phyloP scores from a whole-genome alignment of 1,140 invertebrate species.

The Aphaenogaster rudis region DNA sequence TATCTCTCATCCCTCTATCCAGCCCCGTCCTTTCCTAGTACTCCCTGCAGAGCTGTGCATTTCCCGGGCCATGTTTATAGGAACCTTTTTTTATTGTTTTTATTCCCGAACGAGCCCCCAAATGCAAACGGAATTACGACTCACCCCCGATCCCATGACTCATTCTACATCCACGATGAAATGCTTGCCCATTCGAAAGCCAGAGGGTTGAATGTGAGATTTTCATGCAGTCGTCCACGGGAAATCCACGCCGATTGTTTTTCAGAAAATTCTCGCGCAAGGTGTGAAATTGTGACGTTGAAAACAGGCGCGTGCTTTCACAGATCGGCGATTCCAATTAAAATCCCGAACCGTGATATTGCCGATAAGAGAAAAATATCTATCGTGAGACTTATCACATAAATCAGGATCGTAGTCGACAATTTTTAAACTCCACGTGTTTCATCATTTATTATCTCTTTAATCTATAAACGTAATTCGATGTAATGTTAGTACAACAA shows the following conservation, averaged over 20 bases:
- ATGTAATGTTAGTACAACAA: neutral
- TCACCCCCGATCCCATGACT: constrained; percentile 63
- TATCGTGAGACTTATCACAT: constrained; percentile 35
- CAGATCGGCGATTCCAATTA: constrained; percentile 38
- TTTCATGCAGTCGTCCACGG: constrained; percentile 51
- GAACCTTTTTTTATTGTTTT: constrained; percentile 63
- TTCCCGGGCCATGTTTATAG: constrained; percentile 57
- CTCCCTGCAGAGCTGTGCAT: constrained; percentile 45
- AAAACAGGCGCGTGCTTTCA: constrained; percentile 46
- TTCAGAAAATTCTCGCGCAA: constrained; percentile 52
- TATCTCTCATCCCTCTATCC: constrained; percentile 23
- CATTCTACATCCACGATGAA: constrained; percentile 62
- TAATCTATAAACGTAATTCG: neutral
- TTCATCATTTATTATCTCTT: constrained; percentile 9
- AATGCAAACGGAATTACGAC: constrained; percentile 65
- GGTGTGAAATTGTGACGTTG: constrained; percentile 51
- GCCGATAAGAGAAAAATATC: constrained; percentile 43
- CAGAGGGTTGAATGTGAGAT: constrained; percentile 57
- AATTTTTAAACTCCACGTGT: constrained; percentile 16
- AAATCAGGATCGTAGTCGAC: constrained; percentile 7
- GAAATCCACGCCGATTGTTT: constrained; percentile 59
- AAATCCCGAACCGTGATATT: constrained; percentile 23
- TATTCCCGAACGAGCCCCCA: constrained; percentile 51
- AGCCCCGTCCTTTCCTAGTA: neutral
- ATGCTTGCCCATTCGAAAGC: constrained; percentile 56